Evolutionary conservation across 1,140 invertebrate species (phyloP).

Genomic region (Brachionus angularis): DNA sequence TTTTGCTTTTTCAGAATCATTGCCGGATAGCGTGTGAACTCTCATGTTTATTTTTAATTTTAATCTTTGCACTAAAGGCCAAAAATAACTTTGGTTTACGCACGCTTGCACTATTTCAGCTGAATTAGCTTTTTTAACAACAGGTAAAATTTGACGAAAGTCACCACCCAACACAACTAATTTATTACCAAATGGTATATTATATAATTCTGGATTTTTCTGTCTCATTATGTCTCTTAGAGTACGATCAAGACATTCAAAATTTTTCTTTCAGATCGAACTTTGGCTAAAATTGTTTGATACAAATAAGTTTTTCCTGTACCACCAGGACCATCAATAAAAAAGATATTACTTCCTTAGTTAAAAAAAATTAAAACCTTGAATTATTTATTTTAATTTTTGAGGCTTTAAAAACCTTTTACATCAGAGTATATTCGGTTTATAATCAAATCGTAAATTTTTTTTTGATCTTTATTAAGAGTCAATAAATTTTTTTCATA

Average conservation of each 20-base stretch:
- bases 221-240: conserved; percentile 1
- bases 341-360: not conserved
- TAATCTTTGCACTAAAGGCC: conserved; percentile 45
- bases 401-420: too few relatives aligned
- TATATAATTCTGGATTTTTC: not conserved
- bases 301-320: not conserved
- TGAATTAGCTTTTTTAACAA: conserved; percentile 46
- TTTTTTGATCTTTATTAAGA: too few relatives aligned
- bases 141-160: conserved; percentile 49
- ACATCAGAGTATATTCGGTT: too few relatives aligned
- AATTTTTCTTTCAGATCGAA: not conserved
- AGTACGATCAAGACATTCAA: conserved; percentile 1
- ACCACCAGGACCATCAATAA: not conserved
- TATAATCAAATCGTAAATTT: too few relatives aligned
- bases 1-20: conserved; percentile 41
- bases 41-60: conserved; percentile 48
- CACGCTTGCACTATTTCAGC: conserved; percentile 46
- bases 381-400: too few relatives aligned
- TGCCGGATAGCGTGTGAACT: conserved; percentile 23
- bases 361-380: not conserved
- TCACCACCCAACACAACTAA: conserved; percentile 49
- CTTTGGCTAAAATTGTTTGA: not conserved
- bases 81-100: conserved; percentile 48
- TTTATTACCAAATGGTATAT: not conserved
- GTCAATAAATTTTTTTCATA: too few relatives aligned